Evolutionary conservation across 2,888 invertebrate species (phyloP).

Genomic region (Epistrophella euchroma): DNA sequence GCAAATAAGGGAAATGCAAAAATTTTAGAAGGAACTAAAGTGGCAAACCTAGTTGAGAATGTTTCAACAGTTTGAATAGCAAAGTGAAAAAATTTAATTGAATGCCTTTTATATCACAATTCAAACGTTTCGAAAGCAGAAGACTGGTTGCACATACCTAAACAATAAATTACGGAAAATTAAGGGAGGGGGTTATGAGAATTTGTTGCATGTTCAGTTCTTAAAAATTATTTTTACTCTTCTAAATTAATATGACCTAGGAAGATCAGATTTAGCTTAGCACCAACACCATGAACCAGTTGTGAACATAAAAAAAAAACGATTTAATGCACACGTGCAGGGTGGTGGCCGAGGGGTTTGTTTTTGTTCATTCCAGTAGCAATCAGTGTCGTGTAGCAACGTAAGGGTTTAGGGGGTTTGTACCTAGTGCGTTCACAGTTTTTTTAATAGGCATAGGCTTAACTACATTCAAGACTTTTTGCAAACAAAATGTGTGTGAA

Average conservation of each 20-base stretch:
- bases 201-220: conserved; percentile 43
- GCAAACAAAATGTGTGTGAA: no score
- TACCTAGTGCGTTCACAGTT: no score
- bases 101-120: background rate
- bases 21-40: background rate
- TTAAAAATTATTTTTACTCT: background rate
- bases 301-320: background rate
- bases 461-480: no score
- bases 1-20: conserved; percentile 53
- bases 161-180: background rate
- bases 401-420: no score
- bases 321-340: background rate
- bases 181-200: background rate
- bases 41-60: background rate
- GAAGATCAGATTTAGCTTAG: background rate
- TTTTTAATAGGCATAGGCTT: no score
- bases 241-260: background rate
- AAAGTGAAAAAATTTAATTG: background rate
- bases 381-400: no score
- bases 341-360: no score
- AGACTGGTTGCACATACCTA: background rate
- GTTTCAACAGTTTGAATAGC: background rate
- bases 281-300: background rate
- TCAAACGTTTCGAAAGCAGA: no score
- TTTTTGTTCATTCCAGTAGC: no score